A percentile compares a stretch with the other conserved stretches of the same genome.
phyloP scores from a whole-genome alignment of 2,113 vertebrate species.

The Cephalopterus ornatus region DNA sequence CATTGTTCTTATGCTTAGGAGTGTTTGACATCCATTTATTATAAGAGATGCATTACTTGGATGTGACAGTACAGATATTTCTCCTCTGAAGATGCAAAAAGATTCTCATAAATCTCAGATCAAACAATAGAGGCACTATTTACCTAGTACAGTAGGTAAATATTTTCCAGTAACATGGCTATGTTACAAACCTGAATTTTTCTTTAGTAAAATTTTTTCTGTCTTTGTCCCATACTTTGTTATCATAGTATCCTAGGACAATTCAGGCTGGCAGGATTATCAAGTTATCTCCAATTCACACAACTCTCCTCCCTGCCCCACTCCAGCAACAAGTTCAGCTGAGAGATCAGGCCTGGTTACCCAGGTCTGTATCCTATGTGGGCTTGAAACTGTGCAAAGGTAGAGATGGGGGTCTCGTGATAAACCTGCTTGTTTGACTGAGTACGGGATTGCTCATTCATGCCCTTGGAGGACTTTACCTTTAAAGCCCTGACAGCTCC shows the following conservation, averaged over 20 bases:
- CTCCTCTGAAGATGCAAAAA: not conserved
- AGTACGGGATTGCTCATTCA: not conserved
- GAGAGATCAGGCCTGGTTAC: not conserved
- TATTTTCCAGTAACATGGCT: not conserved
- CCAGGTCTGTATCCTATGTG: not conserved
- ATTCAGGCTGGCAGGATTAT: not conserved
- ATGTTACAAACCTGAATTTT: not conserved
- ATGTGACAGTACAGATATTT: not conserved
- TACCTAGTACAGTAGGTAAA: not conserved
- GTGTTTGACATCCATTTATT: not conserved
- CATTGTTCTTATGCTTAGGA: not conserved
- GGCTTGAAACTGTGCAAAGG: not conserved
- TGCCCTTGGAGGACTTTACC: not conserved
- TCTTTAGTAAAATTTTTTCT: not conserved
- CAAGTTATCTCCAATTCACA: not conserved
- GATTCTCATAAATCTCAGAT: not conserved
- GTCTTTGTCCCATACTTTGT: not conserved
- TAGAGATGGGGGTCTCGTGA: not conserved
- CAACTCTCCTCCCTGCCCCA: accelerated
- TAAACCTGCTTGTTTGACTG: not conserved
- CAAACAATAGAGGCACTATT: not conserved
- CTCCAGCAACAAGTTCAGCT: not conserved
- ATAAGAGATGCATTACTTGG: not conserved
- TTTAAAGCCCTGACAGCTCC: not conserved
- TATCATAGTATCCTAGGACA: not conserved